phyloP scores from a whole-genome alignment of 1,140 invertebrate genomes.

The Philopotamus ludificatus region DNA sequence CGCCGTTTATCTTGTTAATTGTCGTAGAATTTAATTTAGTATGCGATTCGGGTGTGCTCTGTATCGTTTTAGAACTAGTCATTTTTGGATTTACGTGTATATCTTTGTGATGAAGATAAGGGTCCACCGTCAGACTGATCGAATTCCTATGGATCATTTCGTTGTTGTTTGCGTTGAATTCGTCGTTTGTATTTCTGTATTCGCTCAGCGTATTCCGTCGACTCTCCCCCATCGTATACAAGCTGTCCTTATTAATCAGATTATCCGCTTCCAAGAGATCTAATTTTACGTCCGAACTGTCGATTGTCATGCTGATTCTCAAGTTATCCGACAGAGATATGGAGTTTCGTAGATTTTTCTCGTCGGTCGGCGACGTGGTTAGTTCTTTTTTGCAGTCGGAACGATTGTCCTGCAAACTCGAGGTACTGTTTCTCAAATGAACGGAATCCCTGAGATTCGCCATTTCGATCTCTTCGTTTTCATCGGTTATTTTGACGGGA shows the following conservation, averaged over 20 bases:
- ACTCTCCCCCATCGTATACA: constrained; percentile 39
- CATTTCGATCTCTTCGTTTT: constrained; percentile 42
- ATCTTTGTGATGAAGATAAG: constrained; percentile 48
- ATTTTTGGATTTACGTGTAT: constrained; percentile 57
- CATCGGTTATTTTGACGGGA: constrained; percentile 8
- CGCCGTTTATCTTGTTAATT: background rate
- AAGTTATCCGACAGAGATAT: constrained; percentile 47
- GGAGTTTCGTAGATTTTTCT: constrained; percentile 39
- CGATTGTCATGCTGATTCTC: constrained; percentile 45
- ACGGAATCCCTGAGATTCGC: constrained; percentile 19
- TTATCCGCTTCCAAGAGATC: constrained; percentile 43
- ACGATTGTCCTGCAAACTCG: constrained; percentile 44
- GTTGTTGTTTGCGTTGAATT: constrained; percentile 43
- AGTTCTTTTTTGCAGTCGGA: constrained; percentile 30
- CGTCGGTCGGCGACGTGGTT: constrained; percentile 21
- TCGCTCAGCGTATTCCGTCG: constrained; percentile 47
- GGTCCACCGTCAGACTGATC: constrained; percentile 37
- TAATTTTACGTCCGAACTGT: constrained; percentile 49
- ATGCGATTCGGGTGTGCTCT: background rate
- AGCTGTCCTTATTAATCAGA: constrained; percentile 39
- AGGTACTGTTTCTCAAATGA: constrained; percentile 32
- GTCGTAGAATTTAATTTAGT: background rate
- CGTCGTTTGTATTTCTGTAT: constrained; percentile 47
- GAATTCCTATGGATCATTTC: constrained; percentile 37
- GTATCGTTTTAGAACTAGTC: constrained; percentile 43